Evolutionary conservation across 2,797 vertebrate genomes (phyloP), one percentile per base, ranked within the genome.

Genomic region (Squalus acanthias): DNA sequence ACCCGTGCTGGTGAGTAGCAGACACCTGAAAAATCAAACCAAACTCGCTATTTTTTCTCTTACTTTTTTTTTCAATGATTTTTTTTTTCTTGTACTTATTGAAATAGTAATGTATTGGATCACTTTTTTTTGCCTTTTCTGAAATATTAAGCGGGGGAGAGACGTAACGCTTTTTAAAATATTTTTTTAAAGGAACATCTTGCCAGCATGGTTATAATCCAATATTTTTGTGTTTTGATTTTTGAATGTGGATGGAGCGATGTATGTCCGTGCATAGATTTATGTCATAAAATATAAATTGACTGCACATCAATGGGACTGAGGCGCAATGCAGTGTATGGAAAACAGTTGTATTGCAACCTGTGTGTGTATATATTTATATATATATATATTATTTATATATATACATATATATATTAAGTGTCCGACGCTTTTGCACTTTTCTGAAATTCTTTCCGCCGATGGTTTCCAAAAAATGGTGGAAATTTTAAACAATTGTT

Each of bases 1-100:
- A 33, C 24, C 93, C 0, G 94, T 76, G 26, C 94, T 76, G 94
- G 94, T 95, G 94, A 95, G 94, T 95, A 95, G 94, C 94, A 57
- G 70, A 72, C 94, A 57, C 12, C 94, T 76, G 70, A 76, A 53
- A 53, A 24, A 93, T 93, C 91, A 93, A 69, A 95, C 26, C 33
- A 72, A 95, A 76, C 70, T 95, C 69, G 67, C 94, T 95, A 50
- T 50, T 94, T 76, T 95, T 95, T 76, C n/a, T 24, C n/a, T 82
- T 13, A 12, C 53, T 8, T 50, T 60, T 72, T 72, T 94, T 95
- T 70, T 95, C 9, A 72, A 95, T 95, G 93, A 50, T 57, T 26
- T 95, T 95, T 50, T 70, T 74, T 74, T 70, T 20, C 82, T 85
- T 85, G 82, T 50, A 85, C 50, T 74, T 72, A 26, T 57, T 95